Evolutionary conservation across 2,797 vertebrate genomes (phyloP).

Genomic region (Botia kubotai): DNA sequence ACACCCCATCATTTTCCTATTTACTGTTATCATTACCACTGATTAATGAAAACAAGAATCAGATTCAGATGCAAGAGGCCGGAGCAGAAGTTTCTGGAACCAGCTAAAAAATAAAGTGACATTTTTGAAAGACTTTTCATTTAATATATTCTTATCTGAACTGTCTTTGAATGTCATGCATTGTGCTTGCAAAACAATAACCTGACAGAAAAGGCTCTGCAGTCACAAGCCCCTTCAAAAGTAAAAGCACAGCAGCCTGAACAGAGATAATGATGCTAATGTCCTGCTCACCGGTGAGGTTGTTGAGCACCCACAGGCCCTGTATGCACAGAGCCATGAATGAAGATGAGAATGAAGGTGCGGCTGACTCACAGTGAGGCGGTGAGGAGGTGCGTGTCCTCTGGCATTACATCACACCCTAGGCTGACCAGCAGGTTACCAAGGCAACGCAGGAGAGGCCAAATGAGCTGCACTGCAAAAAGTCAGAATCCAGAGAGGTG

Average conservation of each 20-base stretch:
- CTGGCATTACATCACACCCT: conserved; percentile 50
- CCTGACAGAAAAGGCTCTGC: background rate
- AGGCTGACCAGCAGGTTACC: conserved; percentile 85
- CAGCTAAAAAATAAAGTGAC: conserved; percentile 69
- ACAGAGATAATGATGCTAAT: no score
- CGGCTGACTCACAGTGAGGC: conserved; percentile 71
- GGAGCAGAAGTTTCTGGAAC: conserved; percentile 79
- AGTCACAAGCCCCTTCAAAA: background rate
- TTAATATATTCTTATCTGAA: no score
- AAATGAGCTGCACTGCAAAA: conserved; percentile 79
- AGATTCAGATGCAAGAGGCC: conserved; percentile 81
- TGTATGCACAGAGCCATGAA: conserved; percentile 82
- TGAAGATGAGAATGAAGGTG: conserved; percentile 75
- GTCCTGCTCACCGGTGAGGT: conserved; percentile 86
- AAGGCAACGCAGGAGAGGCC: conserved; percentile 88
- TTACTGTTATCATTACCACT: conserved; percentile 74
- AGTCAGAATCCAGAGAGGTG: background rate
- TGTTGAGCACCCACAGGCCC: conserved; percentile 91
- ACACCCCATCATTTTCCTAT: background rate
- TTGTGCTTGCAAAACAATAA: background rate
- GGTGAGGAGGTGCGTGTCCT: conserved; percentile 76
- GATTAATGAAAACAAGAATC: conserved; percentile 84
- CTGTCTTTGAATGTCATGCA: background rate
- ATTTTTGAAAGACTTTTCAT: no score
- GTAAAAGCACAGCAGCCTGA: no score